Evolutionary conservation across 1,140 invertebrate genomes (phyloP), one percentile per base, ranked within the genome.

Genomic region (Sweltsa coloradensis): DNA sequence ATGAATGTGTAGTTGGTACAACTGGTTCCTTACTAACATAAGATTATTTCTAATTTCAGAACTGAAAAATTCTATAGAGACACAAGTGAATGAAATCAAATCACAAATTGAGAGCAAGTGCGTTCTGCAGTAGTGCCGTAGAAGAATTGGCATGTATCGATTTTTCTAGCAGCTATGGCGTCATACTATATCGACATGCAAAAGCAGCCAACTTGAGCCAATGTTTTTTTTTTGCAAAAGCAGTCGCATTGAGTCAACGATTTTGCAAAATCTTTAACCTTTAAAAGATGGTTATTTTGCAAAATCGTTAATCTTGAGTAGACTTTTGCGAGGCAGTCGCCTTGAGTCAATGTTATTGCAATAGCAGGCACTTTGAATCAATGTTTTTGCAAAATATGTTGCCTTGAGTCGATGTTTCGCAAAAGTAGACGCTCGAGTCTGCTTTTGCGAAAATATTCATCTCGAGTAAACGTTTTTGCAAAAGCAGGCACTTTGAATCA

Each of bases 91-190:
- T 71, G 89, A 92, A 75, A 73, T 92, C 65, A 92, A 91, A 73
- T 80, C 86, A 60, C 86, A 90, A 72, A 86, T 93, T 66, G 89
- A 92, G 76, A 89, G 84, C 73, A 90, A 88, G 74, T 93, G 87
- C 73, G 83, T 80, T 62, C 79, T 89, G 72, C 87, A 90, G 84
- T 89, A 42, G 34, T 37, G 34, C 34, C 34, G 5, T n/a, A n/a
- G n/a, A n/a, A n/a, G n/a, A n/a, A n/a, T n/a, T n/a, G n/a, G 46
- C 40, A 44, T 18, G 34, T 22, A 13, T 42, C 14, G 14, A 14
- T 5, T 23, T 42, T 22, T 19, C 5, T 22, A 11, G 22, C 18
- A 44, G 34, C 9, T 19, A 16, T 45, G 14, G 19, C 34, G 27
- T 26, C 34, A 27, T 23, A 45, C 22, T 26, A 45, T 31, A 23